Conservation (phyloP, 2,113 vertebrate species). For the Thunnus maccoyii region DNA sequence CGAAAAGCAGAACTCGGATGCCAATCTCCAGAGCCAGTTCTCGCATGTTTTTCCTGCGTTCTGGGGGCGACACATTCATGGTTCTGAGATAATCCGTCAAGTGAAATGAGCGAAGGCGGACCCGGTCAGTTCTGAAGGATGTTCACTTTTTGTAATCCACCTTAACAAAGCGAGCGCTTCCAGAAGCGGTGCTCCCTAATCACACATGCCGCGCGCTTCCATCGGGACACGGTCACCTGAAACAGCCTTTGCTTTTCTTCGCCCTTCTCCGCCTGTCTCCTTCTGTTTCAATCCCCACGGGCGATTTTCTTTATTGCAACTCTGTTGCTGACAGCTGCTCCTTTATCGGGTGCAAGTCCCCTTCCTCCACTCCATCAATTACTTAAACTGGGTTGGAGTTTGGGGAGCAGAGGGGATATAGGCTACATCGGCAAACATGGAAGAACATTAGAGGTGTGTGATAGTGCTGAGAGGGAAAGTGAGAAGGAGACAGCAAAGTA, state of each 20-base stretch:
- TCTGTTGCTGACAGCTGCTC: constrained; percentile 51
- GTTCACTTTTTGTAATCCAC: constrained; percentile 72
- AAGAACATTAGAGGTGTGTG: constrained; percentile 31
- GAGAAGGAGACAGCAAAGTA: constrained; percentile 47
- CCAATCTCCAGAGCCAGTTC: constrained; percentile 84
- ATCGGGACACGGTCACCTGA: constrained; percentile 70
- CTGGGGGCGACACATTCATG: constrained; percentile 85
- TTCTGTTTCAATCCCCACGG: constrained; percentile 17
- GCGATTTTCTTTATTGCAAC: constrained; percentile 47
- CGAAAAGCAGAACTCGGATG: constrained; percentile 86
- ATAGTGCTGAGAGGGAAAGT: constrained; percentile 21
- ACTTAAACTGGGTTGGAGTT: constrained; percentile 31
- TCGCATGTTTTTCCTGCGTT: constrained; percentile 84
- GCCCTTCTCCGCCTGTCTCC: constrained; percentile 5
- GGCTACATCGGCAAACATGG: not conserved
- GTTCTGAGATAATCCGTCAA: constrained; percentile 61
- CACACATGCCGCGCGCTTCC: constrained; percentile 62
- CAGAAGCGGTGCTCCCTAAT: constrained; percentile 37
- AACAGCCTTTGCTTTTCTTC: constrained; percentile 38
- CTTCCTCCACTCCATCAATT: constrained; percentile 44
- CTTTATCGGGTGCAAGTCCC: constrained; percentile 31
- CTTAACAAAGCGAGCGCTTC: constrained; percentile 27
- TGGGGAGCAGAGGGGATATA: not conserved
- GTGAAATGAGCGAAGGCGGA: not conserved
- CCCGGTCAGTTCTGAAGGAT: constrained; percentile 31